Evolutionary conservation across 2,797 vertebrate species (phyloP).

Genomic region (Oreonectes daqikongensis): DNA sequence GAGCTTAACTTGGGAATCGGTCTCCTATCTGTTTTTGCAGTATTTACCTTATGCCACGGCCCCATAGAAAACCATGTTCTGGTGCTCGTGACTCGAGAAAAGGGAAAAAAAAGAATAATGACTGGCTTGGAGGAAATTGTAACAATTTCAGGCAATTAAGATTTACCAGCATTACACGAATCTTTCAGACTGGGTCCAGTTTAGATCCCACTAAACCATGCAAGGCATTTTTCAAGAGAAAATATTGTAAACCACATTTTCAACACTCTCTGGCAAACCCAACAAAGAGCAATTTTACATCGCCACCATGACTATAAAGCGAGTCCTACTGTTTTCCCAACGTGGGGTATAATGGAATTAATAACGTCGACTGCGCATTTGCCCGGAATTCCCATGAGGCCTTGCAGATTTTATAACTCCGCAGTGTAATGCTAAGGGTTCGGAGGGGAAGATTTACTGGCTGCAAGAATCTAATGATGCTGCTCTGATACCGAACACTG

Average conservation of each 20-base stretch:
- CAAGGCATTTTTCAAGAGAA: constrained; percentile 73
- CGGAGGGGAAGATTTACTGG: constrained; percentile 65
- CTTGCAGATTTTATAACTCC: constrained; percentile 67
- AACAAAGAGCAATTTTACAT: constrained; percentile 68
- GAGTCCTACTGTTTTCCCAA: constrained; percentile 71
- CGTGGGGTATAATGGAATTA: constrained; percentile 76
- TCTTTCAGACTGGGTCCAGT: constrained; percentile 71
- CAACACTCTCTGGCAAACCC: constrained; percentile 54
- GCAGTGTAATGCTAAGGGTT: constrained; percentile 60
- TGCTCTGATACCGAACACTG: constrained; percentile 54
- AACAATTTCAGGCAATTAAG: constrained; percentile 72
- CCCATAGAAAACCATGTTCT: constrained; percentile 20
- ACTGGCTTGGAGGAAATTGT: constrained; percentile 68
- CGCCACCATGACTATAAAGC: constrained; percentile 61
- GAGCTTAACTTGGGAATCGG: background rate
- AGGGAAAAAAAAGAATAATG: constrained; percentile 55
- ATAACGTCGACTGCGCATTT: constrained; percentile 71
- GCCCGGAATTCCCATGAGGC: constrained; percentile 64
- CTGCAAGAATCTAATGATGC: constrained; percentile 58
- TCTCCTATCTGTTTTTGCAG: constrained; percentile 14
- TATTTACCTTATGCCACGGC: constrained; percentile 50
- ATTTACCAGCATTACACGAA: constrained; percentile 64
- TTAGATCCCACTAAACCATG: constrained; percentile 68
- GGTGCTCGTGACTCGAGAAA: constrained; percentile 14
- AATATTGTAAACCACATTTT: constrained; percentile 69